Evolutionary conservation across 2,113 vertebrate species (phyloP), one percentile per base, ranked within the genome.

Genomic region (Carassius auratus): DNA sequence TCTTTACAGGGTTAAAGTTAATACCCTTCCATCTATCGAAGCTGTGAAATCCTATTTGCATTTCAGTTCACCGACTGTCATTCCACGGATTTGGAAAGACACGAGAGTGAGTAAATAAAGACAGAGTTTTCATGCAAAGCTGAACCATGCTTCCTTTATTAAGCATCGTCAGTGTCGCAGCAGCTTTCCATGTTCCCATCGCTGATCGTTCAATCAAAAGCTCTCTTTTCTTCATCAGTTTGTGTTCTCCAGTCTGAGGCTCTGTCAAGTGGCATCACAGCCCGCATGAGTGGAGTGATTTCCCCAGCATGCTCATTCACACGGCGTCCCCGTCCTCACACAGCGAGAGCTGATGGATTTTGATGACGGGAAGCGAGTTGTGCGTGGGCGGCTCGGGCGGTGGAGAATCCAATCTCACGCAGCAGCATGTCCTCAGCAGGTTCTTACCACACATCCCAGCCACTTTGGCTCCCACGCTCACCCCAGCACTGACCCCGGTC

Each of bases 301-400:
- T 81, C 79, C 61, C 61, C 76, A 36, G 61, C 1, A 82, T 12
- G 62, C 83, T 69, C 21, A 12, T 81, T 94, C 92, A 98, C 68
- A 99, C 96, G 0, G 97, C 94, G 78, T 99, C 96, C 83, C 97
- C 97, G 0, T 93, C 94, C 59, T 97, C 96, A 0, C 95, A 90
- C 87, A 97, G 93, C 26, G 97, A 97, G 61, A 97, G 92, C 21
- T 95, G 96, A 90, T 98, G 97, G 85, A 97, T 95, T 92, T 97
- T 99, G 85, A 96, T 91, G 71, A 93, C 89, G 4, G 97, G 97
- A 88, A 94, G 91, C 23, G 91, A 92, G 69, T 92, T 83, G 0
- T 66, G 88, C 1, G 88, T 86, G 38, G 94, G 85, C 0, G 84
- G 90, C 21, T 87, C 86, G 3, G 21, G 73, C 12, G 21, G 33